Percentiles rank a stretch among this genome's conserved stretches.
Conservation (phyloP, 2,888 invertebrate genomes). For the Dexiosoma caninum region DNA sequence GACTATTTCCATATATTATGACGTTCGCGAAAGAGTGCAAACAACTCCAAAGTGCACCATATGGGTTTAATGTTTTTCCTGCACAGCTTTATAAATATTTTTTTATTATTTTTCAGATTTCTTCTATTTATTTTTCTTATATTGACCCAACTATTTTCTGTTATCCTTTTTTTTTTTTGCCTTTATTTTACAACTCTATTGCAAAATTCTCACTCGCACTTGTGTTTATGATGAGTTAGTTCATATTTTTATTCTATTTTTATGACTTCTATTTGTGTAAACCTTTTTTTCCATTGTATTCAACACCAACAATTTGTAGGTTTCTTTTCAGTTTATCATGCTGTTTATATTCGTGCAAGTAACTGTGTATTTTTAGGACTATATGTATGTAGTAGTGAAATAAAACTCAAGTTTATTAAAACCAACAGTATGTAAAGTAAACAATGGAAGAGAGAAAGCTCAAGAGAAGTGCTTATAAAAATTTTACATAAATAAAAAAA, state of each 20-base stretch:
- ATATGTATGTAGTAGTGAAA: neutral
- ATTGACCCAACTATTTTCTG: neutral
- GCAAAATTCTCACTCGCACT: conserved; percentile 3
- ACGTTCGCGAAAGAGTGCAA: neutral
- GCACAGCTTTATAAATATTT: conserved; percentile 1
- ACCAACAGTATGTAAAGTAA: neutral
- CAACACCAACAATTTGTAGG: conserved; percentile 50
- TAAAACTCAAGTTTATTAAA: conserved; percentile 30
- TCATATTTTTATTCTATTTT: conserved; percentile 50
- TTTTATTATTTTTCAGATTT: conserved; percentile 4
- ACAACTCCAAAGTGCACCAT: neutral
- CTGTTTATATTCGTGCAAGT: neutral
- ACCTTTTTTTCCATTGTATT: conserved; percentile 10
- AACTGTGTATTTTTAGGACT: neutral
- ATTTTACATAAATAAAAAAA: conserved; percentile 3
- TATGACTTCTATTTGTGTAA: conserved; percentile 35
- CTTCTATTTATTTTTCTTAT: conserved; percentile 33
- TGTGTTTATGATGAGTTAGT: conserved; percentile 34
- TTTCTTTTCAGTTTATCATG: conserved; percentile 53
- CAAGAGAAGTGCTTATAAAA: neutral
- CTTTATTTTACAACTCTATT: conserved; percentile 40
- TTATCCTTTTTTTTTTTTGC: conserved; percentile 17
- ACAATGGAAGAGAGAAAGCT: conserved; percentile 20
- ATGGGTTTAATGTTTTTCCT: neutral
- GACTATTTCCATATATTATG: neutral